phyloP scores from a whole-genome alignment of 1,140 invertebrate species.

The Fopius arisanus region DNA sequence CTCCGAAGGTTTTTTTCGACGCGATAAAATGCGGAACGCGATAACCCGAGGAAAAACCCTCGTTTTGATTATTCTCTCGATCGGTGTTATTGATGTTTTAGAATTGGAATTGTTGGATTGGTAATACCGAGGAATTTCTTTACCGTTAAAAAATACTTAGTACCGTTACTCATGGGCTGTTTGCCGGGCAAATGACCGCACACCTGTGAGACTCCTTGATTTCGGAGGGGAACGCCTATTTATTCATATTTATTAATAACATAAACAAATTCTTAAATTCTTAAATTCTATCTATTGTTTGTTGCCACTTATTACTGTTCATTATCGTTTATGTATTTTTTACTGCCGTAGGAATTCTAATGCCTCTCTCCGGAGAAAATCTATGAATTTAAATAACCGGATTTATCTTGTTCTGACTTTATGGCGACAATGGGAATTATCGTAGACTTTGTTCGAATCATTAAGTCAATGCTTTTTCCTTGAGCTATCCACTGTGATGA shows the following conservation, averaged over 20 bases:
- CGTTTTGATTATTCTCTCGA: no score
- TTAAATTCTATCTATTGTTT: no score
- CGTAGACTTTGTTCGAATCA: no score
- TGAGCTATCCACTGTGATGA: not conserved
- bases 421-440: no score
- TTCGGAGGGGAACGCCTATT: not conserved
- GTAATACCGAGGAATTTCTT: not conserved
- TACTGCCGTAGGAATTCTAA: no score
- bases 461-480: not conserved
- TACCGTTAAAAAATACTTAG: slow-evolving; percentile 17
- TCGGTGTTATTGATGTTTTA: no score
- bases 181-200: slow-evolving; percentile 14
- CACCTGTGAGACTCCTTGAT: not conserved
- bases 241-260: no score
- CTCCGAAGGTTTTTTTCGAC: not conserved
- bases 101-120: not conserved
- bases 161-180: slow-evolving; percentile 10
- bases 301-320: no score
- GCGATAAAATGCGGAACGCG: not conserved
- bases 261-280: no score
- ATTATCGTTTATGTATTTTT: no score
- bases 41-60: not conserved
- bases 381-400: not conserved
- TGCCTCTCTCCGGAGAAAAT: no score
- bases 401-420: no score